Percentiles rank a stretch among this genome's conserved stretches.
phyloP scores from a whole-genome alignment of 1,140 invertebrate genomes.

The Hypsibius dujardini region DNA sequence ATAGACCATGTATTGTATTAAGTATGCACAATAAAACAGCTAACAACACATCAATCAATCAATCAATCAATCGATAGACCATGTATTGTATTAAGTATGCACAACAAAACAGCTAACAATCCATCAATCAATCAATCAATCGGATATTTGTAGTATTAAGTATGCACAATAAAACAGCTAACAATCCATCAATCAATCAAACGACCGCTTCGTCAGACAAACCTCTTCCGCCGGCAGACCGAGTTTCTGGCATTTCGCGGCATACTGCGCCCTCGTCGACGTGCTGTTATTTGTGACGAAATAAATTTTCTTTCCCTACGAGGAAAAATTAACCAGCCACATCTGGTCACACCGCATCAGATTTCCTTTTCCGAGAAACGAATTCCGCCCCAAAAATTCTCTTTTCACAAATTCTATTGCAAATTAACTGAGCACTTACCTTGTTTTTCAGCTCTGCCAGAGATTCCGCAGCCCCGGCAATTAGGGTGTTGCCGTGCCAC shows the following conservation, averaged over 20 bases:
- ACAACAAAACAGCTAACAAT: too few relatives aligned
- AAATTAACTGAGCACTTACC: too few relatives aligned
- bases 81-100: too few relatives aligned
- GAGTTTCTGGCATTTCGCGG: constrained; percentile 51
- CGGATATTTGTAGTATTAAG: neutral
- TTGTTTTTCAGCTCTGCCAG: constrained; percentile 49
- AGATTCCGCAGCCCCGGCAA: constrained; percentile 48
- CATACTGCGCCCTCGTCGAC: constrained; percentile 58
- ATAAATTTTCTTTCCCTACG: constrained; percentile 59
- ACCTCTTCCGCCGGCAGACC: constrained; percentile 42
- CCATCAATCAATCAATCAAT: too few relatives aligned
- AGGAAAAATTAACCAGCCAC: constrained; percentile 20
- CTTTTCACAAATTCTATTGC: too few relatives aligned
- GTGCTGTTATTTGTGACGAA: constrained; percentile 87
- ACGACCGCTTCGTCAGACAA: neutral
- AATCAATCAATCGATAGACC: too few relatives aligned
- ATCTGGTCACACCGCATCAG: neutral
- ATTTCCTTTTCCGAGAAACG: constrained; percentile 17
- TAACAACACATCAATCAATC: too few relatives aligned
- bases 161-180: neutral
- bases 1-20: too few relatives aligned
- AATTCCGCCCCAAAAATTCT: too few relatives aligned
- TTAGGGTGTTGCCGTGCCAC: constrained; percentile 53
- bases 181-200: neutral
- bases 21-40: too few relatives aligned